These are phyloP conservation scores for Toxotes lorentzi DNA, from an alignment of 2,797 vertebrate species.

Conservation along the genomic window DNA sequence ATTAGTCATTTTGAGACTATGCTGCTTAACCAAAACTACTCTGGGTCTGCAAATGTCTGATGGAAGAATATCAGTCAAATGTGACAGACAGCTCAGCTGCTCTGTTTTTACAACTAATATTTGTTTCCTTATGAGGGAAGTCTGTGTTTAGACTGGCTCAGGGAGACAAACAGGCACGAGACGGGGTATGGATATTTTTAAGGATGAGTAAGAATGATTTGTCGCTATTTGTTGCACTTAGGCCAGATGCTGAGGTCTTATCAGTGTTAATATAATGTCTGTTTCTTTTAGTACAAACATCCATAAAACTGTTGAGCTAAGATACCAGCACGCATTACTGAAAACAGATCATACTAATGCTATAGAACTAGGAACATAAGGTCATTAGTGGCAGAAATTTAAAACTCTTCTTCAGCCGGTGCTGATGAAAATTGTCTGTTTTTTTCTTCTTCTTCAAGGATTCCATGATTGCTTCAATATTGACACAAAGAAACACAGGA, in stretches of 20 bases:
- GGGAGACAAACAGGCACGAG: slow-evolving; percentile 34
- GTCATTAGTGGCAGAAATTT: not conserved
- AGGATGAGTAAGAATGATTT: slow-evolving; percentile 37
- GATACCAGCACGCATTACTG: not conserved
- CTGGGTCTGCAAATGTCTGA: slow-evolving; percentile 11
- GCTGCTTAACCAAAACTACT: slow-evolving; percentile 19
- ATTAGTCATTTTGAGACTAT: slow-evolving; percentile 7
- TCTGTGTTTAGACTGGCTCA: slow-evolving; percentile 62
- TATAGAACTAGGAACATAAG: not conserved
- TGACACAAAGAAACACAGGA: slow-evolving; percentile 89
- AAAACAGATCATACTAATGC: not conserved
- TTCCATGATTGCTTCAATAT: slow-evolving; percentile 91
- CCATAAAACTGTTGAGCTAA: slow-evolving; percentile 8
- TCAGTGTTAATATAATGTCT: slow-evolving; percentile 5
- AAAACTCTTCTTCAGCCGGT: slow-evolving; percentile 11
- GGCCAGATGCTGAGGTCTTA: slow-evolving; percentile 42
- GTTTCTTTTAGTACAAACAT: slow-evolving; percentile 6
- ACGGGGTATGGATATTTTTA: slow-evolving; percentile 27
- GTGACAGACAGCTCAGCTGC: slow-evolving; percentile 57
- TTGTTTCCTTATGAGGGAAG: slow-evolving; percentile 25
- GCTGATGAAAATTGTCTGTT: slow-evolving; percentile 28
- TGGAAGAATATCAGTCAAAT: slow-evolving; percentile 41
- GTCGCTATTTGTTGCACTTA: slow-evolving; percentile 60
- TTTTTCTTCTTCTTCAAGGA: slow-evolving; percentile 78
- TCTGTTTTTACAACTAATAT: slow-evolving; percentile 37